A percentile compares a stretch with the other conserved stretches of the same genome.
Evolutionary conservation across 1,140 invertebrate species (phyloP).

Genomic region (Nylanderia fulva): DNA sequence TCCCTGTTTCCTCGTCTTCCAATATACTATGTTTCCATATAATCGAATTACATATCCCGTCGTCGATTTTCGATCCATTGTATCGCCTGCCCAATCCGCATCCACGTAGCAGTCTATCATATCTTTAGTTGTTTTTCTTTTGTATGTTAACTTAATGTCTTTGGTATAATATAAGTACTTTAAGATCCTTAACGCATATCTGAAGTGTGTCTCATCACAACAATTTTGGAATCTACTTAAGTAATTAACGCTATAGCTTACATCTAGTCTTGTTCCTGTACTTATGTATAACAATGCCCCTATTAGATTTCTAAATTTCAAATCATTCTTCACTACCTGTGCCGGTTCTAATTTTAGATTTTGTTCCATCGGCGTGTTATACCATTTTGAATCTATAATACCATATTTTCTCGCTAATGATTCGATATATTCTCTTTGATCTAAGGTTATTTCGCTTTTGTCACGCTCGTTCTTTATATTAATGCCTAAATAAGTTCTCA

Average conservation of each 20-base stretch:
- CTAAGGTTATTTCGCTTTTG: slow-evolving; percentile 73
- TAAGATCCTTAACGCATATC: slow-evolving; percentile 76
- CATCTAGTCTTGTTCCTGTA: no score
- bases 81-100: slow-evolving; percentile 81
- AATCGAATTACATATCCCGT: slow-evolving; percentile 78
- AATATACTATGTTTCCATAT: slow-evolving; percentile 72
- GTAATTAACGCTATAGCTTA: slow-evolving; percentile 62
- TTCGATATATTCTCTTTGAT: slow-evolving; percentile 81
- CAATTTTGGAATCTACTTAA: slow-evolving; percentile 80
- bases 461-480: slow-evolving; percentile 76
- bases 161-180: slow-evolving; percentile 80
- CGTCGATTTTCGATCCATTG: slow-evolving; percentile 80
- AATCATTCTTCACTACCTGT: neutral
- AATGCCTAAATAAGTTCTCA: slow-evolving; percentile 68
- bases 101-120: slow-evolving; percentile 78
- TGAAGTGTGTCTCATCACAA: slow-evolving; percentile 79
- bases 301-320: slow-evolving; percentile 78
- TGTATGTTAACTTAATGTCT: slow-evolving; percentile 43
- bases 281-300: slow-evolving; percentile 72
- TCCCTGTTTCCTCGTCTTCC: slow-evolving; percentile 69
- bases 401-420: slow-evolving; percentile 79
- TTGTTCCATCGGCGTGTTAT: slow-evolving; percentile 80
- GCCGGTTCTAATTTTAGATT: slow-evolving; percentile 75
- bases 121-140: neutral
- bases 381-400: slow-evolving; percentile 65